These are phyloP conservation scores for Microchirus variegatus DNA, from an alignment of 2,797 vertebrate species.

Conservation along the genomic window DNA sequence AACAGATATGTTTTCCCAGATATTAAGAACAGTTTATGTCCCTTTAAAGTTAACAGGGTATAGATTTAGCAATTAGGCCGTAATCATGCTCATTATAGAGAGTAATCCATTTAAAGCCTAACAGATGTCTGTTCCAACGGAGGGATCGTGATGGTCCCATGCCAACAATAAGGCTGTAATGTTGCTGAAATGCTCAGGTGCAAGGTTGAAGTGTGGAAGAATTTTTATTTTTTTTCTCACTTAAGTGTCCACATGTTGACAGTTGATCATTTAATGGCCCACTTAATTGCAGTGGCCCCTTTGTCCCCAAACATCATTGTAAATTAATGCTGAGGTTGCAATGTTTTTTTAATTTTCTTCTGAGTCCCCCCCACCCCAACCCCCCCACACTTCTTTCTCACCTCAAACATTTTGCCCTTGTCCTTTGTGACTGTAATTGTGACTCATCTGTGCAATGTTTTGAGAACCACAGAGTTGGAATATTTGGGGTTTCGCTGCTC, in stretches of 20 bases:
- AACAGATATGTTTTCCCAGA: conserved; percentile 84
- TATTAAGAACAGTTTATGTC: conserved; percentile 82
- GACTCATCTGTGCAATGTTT: conserved; percentile 29
- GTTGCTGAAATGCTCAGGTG: conserved; percentile 83
- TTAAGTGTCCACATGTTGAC: conserved; percentile 83
- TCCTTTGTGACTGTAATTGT: conserved; percentile 22
- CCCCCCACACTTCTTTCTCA: conserved; percentile 12
- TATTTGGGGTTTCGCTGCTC: conserved; percentile 34
- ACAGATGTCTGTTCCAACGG: conserved; percentile 82
- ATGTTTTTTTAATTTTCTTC: conserved; percentile 18
- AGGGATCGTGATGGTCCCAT: conserved; percentile 70
- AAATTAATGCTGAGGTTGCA: conserved; percentile 73
- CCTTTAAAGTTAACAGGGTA: conserved; percentile 85
- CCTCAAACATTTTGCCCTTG: conserved; percentile 30
- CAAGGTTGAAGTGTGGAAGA: conserved; percentile 76
- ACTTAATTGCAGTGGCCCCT: conserved; percentile 80
- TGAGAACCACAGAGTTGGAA: conserved; percentile 22
- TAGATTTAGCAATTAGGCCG: conserved; percentile 85
- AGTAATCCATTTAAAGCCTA: conserved; percentile 87
- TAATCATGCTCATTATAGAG: conserved; percentile 86
- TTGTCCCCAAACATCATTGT: conserved; percentile 69
- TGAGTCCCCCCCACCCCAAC: not conserved
- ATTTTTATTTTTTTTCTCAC: conserved; percentile 44
- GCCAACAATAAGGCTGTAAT: conserved; percentile 78
- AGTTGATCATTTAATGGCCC: conserved; percentile 83